Base-by-base conservation (phyloP, 2,797 vertebrate species). In the Neosalanx taihuensis region DNA sequence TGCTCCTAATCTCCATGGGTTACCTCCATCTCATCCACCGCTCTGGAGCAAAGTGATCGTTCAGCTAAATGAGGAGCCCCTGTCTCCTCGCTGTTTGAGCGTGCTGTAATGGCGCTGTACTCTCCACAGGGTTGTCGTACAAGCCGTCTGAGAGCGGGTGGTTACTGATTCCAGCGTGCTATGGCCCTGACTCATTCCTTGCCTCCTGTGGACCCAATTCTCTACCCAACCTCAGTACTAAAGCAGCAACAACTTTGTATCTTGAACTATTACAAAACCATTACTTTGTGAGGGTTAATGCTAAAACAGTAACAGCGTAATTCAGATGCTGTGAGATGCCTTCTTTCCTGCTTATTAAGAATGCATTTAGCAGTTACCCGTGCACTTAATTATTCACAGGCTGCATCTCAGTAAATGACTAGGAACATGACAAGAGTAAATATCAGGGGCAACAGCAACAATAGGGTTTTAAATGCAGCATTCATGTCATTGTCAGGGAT, bases 41-140 rank as follows among this genome's bases (percentile, higher is more conserved):
- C 91, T 93, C 91, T 90, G 93, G 93, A 95, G 93, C 94, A 94
- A 95, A 95, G 94, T 95, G 95, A 96, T 96, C 95, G 94, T 96
- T 96, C 93, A 92, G 93, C 94, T 95, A 96, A 97, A 96, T 94
- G 94, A 95, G 94, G 95, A 95, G 94, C 84, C 87, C 81, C 86
- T 82, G 94, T 95, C 94, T 94, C 94, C 93, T 90, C 92, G 90
- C 92, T 94, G 95, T 95, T 96, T 93, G 91, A 90, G 90, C 93
- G 93, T 90, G 92, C 90, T 87, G 91, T 94, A 96, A 94, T 94
- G 93, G 92, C 91, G 68, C 93, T 89, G 94, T 91, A 88, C 92
- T 95, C 95, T 95, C 96, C 94, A 95, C 94, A 94, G 94, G 94
- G 91, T 93, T 90, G 92, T 91, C 92, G 92, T 92, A 93, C 89